Evolutionary conservation across 2,888 invertebrate species (phyloP), one percentile per base, ranked within the genome.

Genomic region (Dusona sp.): DNA sequence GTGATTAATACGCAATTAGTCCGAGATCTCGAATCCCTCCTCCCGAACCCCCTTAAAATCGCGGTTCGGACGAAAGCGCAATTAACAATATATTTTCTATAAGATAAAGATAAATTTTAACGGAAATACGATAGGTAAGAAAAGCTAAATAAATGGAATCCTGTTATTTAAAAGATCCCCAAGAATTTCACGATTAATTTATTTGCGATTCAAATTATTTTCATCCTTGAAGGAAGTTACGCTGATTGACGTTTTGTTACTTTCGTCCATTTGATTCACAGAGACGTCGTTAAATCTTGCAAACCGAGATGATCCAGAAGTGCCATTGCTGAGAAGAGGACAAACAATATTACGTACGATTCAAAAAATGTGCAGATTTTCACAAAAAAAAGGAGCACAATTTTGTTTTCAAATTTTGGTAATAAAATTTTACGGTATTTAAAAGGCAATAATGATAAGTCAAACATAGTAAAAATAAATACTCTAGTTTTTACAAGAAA

Each of bases 61-160:
- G 33, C 54, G 64, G 67, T 82, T 82, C 54, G 51, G 25, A 72
- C 78, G 33, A 48, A 65, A 83, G 36, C 65, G 83, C 79, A 79
- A 54, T 83, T 65, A 72, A 86, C 29, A 38, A 82, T 83, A 80
- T 79, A 79, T 86, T 83, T 86, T 86, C 83, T 83, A 79, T 83
- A 73, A 73, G 38, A 67, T 72, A 77, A 80, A 82, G 48, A 70
- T n/a, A 48, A 72, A 79, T 68, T 33, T 77, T 22, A 73, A 79
- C 7, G 45, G 65, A 74, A 42, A 42, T 9, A 74, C 29, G 22
- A 75, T 64, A 33, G 36, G 45, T 68, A 82, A 54, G 13, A 45
- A 65, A 36, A 51, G 67, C 77, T 72, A 61, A 86, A 79, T 83
- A 83, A 86, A 83, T 73, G 72, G 73, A 80, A 73, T 83, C 80